Evolutionary conservation across 2,888 invertebrate species (phyloP), one percentile per base, ranked within the genome.

Genomic region (Heliconius charithonia): DNA sequence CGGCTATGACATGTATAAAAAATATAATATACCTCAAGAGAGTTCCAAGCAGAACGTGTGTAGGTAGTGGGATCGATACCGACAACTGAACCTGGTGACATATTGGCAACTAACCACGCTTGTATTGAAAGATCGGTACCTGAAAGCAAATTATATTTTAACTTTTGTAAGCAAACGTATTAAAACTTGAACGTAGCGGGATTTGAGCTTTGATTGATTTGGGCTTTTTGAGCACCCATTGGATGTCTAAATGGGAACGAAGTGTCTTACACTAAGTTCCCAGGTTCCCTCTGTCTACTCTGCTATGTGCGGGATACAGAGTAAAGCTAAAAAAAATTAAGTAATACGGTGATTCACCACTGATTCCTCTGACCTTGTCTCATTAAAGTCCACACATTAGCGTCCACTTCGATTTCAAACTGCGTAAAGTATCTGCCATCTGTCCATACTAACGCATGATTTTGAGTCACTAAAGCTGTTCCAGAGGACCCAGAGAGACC

Each of bases 371-470:
- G 69, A 94, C 95, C 93, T 85, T 92, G 91, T 45, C 97, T 98
- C 98, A 99, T 99, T 19, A 99, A 93, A 0, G 95, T 96, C 99
- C 99, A 99, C 83, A 96, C 96, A 87, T 86, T 76, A 0, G 93
- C 92, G 89, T 98, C 97, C 76, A 99, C 95, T 88, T 99, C 96
- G 71, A 97, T 93, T 0, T 95, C 92, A 2, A 99, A 99, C 95
- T 99, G 99, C 9, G 98, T 95, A 91, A 97, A 98, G 91, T 99
- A 99, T n/a, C 99, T 95, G 0, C 98, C 98, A 93, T 99, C 99
- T 0, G 99, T 99, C 99, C 99, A 99, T 63, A 99, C 88, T 16
- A 97, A 94, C 0, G 98, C 98, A 70, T 96, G 90, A 1, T 95
- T 92, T 0, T 94, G 90, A 0, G 99, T 98, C 45, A 99, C 96